Evolutionary conservation across 2,113 vertebrate genomes (phyloP).

Genomic region (Campylomormyrus numenius): DNA sequence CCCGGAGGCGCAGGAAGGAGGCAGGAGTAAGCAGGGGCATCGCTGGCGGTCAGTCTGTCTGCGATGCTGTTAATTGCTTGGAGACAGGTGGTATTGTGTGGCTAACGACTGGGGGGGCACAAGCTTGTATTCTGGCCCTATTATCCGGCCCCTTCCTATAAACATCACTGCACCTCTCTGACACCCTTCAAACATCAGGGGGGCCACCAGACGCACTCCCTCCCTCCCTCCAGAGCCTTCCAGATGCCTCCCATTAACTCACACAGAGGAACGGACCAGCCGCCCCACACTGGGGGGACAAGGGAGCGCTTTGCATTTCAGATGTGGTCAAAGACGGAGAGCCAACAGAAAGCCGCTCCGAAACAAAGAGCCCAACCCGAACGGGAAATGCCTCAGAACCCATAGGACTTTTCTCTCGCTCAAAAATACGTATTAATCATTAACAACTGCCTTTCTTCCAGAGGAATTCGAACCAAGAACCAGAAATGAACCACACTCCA

Average conservation of each 20-base stretch:
- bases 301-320: not conserved
- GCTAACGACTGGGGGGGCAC: not conserved
- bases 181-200: constrained; percentile 37
- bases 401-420: not conserved
- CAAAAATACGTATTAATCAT: not conserved
- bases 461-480: not conserved
- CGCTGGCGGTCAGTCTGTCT: not conserved
- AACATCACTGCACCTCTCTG: constrained; percentile 29
- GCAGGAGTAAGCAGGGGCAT: not conserved
- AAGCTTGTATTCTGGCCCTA: not conserved
- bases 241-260: constrained; percentile 54
- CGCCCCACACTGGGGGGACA: not conserved
- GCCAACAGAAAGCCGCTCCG: not conserved
- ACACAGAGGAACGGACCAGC: constrained; percentile 35
- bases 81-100: constrained; percentile 16
- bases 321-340: not conserved
- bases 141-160: constrained; percentile 31
- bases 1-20: not conserved
- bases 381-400: not conserved
- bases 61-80: not conserved
- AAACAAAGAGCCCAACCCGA: not conserved
- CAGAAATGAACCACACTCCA: not conserved
- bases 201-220: constrained; percentile 31
- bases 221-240: not conserved
- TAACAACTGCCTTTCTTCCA: not conserved